Percentiles rank a stretch among this genome's conserved stretches.
phyloP scores from a whole-genome alignment of 2,797 vertebrate genomes.

The Falco berigora region DNA sequence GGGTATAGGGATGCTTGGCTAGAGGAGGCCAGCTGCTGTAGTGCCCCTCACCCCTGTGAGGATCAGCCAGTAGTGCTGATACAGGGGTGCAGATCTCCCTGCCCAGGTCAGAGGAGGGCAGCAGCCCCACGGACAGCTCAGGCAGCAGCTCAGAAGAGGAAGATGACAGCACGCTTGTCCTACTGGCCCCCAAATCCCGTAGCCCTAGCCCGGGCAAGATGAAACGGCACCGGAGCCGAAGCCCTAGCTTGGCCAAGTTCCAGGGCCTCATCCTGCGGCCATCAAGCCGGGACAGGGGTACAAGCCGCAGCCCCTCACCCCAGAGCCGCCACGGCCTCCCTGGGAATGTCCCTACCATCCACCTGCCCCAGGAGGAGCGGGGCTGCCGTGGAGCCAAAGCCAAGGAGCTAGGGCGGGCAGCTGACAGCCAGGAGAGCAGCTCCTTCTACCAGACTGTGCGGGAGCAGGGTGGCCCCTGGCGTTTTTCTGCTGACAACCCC shows the following conservation, averaged over 20 bases:
- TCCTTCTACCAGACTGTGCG: neutral
- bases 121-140: conserved; percentile 87
- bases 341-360: conserved; percentile 72
- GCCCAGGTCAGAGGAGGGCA: conserved; percentile 75
- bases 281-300: conserved; percentile 78
- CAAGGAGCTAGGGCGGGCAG: neutral
- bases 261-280: conserved; percentile 71
- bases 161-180: conserved; percentile 89
- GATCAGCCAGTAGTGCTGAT: neutral
- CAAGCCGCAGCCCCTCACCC: conserved; percentile 79
- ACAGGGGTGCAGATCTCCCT: conserved; percentile 82
- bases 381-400: neutral
- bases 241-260: conserved; percentile 76
- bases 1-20: neutral
- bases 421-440: neutral
- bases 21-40: neutral
- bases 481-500: conserved; percentile 15
- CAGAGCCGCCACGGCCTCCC: conserved; percentile 46
- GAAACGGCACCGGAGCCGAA: conserved; percentile 75
- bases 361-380: conserved; percentile 32
- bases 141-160: conserved; percentile 85
- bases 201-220: conserved; percentile 83
- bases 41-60: no score
- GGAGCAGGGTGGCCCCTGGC: neutral
- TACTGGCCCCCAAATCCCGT: conserved; percentile 82